A percentile compares a stretch with the other conserved stretches of the same genome.
These are phyloP conservation scores for Mallotus villosus DNA, from an alignment of 2,797 vertebrate species.

Conservation along the genomic window DNA sequence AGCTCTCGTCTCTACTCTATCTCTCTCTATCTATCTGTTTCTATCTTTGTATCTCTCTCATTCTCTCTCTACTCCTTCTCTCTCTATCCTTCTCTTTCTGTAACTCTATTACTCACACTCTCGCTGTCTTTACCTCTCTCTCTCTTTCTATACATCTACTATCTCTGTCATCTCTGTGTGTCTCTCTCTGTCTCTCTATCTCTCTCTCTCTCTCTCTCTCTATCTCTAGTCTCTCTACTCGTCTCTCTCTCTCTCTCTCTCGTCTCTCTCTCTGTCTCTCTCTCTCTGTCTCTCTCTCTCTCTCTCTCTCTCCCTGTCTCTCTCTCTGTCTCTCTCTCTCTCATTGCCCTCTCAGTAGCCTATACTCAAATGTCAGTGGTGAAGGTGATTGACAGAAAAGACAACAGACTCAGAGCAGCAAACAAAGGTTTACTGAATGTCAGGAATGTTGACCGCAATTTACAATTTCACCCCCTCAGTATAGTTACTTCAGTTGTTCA, in stretches of 20 bases:
- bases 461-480: conserved; percentile 20
- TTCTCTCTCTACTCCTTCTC: too few species aligned
- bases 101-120: too few species aligned
- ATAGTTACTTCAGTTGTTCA: too few species aligned
- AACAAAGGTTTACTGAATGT: conserved; percentile 52
- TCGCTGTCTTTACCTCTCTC: too few species aligned
- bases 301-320: not conserved
- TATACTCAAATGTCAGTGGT: conserved; percentile 45
- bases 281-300: too few species aligned
- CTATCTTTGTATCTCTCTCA: too few species aligned
- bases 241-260: not conserved
- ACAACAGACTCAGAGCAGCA: conserved; percentile 46
- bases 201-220: not conserved
- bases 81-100: too few species aligned
- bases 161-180: too few species aligned
- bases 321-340: conserved; percentile 23
- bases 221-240: conserved; percentile 10
- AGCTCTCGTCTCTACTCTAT: not conserved
- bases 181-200: too few species aligned
- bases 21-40: too few species aligned
- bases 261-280: too few species aligned
- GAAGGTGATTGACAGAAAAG: conserved; percentile 61
- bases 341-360: conserved; percentile 17
- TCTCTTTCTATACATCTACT: too few species aligned
- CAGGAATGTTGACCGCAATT: conserved; percentile 40